Percentiles rank a stretch among this genome's conserved stretches.
phyloP scores from a whole-genome alignment of 2,113 vertebrate genomes.

The Ageneiosus marmoratus region DNA sequence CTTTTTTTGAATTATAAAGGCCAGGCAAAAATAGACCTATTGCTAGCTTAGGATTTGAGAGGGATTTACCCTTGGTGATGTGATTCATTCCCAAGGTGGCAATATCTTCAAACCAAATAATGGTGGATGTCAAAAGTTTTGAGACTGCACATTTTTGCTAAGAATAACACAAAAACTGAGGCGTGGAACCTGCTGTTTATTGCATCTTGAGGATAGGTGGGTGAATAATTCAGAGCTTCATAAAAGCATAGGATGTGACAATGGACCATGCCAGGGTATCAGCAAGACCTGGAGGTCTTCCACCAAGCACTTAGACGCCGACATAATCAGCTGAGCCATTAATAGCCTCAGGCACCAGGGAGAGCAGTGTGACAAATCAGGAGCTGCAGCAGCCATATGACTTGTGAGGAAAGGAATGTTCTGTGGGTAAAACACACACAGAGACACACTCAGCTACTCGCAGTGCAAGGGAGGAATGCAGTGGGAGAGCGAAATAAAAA shows the following conservation, averaged over 20 bases:
- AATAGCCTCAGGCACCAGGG: slow-evolving; percentile 54
- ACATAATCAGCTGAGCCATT: slow-evolving; percentile 57
- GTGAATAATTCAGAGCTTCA: slow-evolving; percentile 36
- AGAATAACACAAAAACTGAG: neutral
- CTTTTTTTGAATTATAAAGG: slow-evolving; percentile 56
- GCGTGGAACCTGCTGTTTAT: slow-evolving; percentile 8
- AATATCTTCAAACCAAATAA: slow-evolving; percentile 21
- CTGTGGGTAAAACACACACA: slow-evolving; percentile 47
- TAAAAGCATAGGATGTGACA: slow-evolving; percentile 17
- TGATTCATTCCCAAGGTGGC: neutral
- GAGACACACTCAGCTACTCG: slow-evolving; percentile 5
- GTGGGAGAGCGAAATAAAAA: slow-evolving; percentile 23
- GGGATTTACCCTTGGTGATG: slow-evolving; percentile 20
- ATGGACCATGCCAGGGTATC: slow-evolving; percentile 15
- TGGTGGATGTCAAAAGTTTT: neutral
- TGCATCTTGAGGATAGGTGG: neutral
- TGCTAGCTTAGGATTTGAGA: slow-evolving; percentile 8
- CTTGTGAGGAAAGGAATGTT: slow-evolving; percentile 60
- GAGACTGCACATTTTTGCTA: neutral
- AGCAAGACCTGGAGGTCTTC: slow-evolving; percentile 42
- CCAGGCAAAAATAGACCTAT: slow-evolving; percentile 58
- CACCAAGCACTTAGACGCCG: slow-evolving; percentile 47
- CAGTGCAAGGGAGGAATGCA: slow-evolving; percentile 24
- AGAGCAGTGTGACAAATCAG: slow-evolving; percentile 47
- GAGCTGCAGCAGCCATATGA: slow-evolving; percentile 50